Percentiles rank a stretch among this genome's conserved stretches.
These are phyloP conservation scores for Phaenicophaeus curvirostris DNA, from an alignment of 2,797 vertebrate species.

Conservation along the genomic window DNA sequence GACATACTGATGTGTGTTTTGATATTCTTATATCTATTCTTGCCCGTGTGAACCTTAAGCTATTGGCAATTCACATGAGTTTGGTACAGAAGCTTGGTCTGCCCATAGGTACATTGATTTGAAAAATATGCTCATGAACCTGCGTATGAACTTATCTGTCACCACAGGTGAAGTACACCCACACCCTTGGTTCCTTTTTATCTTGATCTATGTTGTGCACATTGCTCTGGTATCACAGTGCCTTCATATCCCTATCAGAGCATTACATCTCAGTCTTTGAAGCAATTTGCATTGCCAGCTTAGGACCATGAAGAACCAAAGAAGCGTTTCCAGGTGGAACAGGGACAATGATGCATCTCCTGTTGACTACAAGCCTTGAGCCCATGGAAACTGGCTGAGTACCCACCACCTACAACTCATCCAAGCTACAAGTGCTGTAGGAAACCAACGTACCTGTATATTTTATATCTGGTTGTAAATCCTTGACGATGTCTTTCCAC, in stretches of 20 bases:
- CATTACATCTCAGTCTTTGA: not conserved
- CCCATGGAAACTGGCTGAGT: not conserved
- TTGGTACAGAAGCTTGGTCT: not conserved
- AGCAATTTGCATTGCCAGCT: not conserved
- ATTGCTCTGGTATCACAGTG: not conserved
- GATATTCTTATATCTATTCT: not conserved
- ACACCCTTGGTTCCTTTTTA: not conserved
- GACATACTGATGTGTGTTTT: not conserved
- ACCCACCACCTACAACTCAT: not conserved
- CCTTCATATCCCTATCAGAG: not conserved
- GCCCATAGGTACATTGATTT: not conserved
- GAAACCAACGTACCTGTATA: slow-evolving; percentile 91
- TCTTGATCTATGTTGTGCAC: not conserved
- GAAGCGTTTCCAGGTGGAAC: not conserved
- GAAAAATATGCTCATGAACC: not conserved
- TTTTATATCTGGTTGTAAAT: slow-evolving; percentile 99
- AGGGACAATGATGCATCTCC: fast-evolving
- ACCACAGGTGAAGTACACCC: not conserved
- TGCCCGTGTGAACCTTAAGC: not conserved
- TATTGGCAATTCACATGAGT: not conserved
- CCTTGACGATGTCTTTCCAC: slow-evolving; percentile 99
- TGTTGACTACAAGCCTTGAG: not conserved
- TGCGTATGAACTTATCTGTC: not conserved
- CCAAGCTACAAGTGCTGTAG: not conserved
- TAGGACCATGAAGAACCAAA: not conserved